phyloP scores from a whole-genome alignment of 2,888 invertebrate species.

The Catocala nupta region DNA sequence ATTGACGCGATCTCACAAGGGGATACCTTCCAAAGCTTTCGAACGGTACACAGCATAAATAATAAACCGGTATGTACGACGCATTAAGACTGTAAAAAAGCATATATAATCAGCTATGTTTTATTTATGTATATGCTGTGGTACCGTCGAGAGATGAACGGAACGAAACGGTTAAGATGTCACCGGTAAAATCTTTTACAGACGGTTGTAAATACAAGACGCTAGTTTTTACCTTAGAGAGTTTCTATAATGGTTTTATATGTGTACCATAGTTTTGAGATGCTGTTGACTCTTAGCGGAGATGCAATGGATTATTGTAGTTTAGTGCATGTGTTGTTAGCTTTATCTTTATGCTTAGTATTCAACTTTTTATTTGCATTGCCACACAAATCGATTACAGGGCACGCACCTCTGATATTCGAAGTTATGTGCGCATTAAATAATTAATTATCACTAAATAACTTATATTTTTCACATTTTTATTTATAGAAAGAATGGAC shows the following conservation, averaged over 20 bases:
- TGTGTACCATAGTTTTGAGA: no score
- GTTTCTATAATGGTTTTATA: neutral
- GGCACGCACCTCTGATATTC: no score
- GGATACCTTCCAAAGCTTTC: conserved; percentile 28
- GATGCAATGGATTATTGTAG: no score
- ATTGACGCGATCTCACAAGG: conserved; percentile 24
- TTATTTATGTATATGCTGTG: conserved; percentile 32
- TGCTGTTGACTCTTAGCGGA: no score
- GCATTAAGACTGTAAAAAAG: conserved; percentile 45
- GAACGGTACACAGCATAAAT: conserved; percentile 43
- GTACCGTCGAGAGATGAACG: conserved; percentile 6
- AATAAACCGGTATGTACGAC: conserved; percentile 34
- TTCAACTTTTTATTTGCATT: no score
- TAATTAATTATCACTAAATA: no score
- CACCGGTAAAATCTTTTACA: conserved; percentile 1
- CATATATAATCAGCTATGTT: conserved; percentile 42
- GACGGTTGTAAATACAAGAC: conserved; percentile 1
- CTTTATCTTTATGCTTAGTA: no score
- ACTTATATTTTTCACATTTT: no score
- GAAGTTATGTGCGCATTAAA: no score
- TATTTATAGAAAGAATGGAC: no score
- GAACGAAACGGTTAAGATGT: conserved; percentile 1
- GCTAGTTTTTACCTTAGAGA: conserved; percentile 1
- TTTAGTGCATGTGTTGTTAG: no score
- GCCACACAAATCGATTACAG: no score